Evolutionary conservation across 2,797 vertebrate genomes (phyloP), one percentile per base, ranked within the genome.

Genomic region (Sebastes glaucus): DNA sequence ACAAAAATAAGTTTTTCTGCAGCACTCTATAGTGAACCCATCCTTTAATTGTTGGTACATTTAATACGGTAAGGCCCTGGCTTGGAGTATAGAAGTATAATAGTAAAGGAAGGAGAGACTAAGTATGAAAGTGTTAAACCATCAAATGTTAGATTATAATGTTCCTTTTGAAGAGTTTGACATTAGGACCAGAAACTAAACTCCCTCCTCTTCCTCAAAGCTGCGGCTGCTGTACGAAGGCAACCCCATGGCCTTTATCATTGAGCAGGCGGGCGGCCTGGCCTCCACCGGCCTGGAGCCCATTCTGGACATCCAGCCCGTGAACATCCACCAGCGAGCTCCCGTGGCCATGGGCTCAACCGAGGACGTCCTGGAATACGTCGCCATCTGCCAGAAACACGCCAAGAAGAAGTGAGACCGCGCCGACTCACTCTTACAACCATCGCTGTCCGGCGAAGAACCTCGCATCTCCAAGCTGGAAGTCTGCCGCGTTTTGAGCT

Each of bases 221-320:
- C 97, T 99, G 76, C 96, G 98, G 49, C 97, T 99, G 87, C 95
- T 99, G 87, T 99, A 99, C 0, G 98, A 99, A 78, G 95, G 98
- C 86, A 99, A 99, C 92, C 98, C 98, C 8, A 97, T 99, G 94
- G 97, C 98, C 67, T 99, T 94, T 91, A 97, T 99, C 93, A 96
- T 99, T 0, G 98, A 99, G 93, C 98, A 99, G 93, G 98, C 98
- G 0, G 98, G 98, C 1, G 98, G 98, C 33, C 86, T 97, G 80
- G 98, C 98, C 0, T 97, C 97, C 80, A 99, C 98, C 0, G 98
- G 98, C 57, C 87, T 89, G 0, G 91, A 96, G 90, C 93, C 94
- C 0, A 95, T 99, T 42, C 82, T 99, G 92, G 98, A 99, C 49
- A 96, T 99, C 91, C 95, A 97, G 91, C 98, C 98, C 0, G 92